Evolutionary conservation across 2,113 vertebrate genomes (phyloP).

Genomic region (Martes martes): DNA sequence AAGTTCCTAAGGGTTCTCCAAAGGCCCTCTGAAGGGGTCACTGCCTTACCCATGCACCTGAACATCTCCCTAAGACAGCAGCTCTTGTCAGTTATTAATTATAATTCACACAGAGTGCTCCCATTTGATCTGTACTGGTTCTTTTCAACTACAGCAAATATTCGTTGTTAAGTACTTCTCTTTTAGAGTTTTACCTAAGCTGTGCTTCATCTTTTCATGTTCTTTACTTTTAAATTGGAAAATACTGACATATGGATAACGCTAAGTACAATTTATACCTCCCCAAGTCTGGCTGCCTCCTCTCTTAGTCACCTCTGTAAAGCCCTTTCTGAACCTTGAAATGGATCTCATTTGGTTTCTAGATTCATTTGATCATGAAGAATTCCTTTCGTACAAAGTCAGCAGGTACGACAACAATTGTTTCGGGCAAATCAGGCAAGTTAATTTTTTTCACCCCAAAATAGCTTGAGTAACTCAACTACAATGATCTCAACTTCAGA

Average conservation of each 20-base stretch:
- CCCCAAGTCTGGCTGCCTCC: not conserved
- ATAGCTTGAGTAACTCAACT: not conserved
- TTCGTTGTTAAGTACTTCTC: not conserved
- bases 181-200: slow-evolving; percentile 1
- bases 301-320: not conserved
- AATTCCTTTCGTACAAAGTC: not conserved
- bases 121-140: not conserved
- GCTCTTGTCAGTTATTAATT: not conserved
- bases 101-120: not conserved
- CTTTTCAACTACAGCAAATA: not conserved
- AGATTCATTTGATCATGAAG: not conserved
- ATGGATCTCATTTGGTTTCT: not conserved
- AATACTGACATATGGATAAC: slow-evolving; percentile 11
- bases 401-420: not conserved
- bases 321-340: not conserved
- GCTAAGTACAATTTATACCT: not conserved
- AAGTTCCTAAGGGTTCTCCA: not conserved
- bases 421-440: not conserved
- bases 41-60: not conserved
- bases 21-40: not conserved
- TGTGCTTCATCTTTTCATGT: not conserved
- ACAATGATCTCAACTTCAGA: not conserved
- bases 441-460: not conserved
- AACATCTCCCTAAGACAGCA: not conserved
- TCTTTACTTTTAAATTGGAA: not conserved